phyloP scores from a whole-genome alignment of 2,888 invertebrate species.

The Drosophila austrosaltans region DNA sequence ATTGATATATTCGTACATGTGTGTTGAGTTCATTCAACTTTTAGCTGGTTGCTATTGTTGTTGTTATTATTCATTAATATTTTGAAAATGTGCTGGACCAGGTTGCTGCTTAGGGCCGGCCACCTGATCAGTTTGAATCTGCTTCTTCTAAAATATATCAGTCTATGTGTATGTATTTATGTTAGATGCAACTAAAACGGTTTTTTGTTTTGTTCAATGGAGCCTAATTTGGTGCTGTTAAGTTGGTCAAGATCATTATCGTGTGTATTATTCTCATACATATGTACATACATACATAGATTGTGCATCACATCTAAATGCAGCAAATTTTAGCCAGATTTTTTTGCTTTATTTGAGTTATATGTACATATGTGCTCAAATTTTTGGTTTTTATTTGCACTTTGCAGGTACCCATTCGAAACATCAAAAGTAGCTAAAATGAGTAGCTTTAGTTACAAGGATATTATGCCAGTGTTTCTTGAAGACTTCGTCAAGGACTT shows the following conservation, averaged over 20 bases:
- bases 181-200: constrained; percentile 3
- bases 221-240: constrained; percentile 8
- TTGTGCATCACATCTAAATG: neutral
- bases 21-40: constrained; percentile 38
- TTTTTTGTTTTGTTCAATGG: constrained; percentile 13
- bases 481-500: constrained; percentile 49
- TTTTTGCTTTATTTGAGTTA: neutral
- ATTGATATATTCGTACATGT: neutral
- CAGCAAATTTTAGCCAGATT: neutral
- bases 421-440: neutral
- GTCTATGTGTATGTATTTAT: neutral
- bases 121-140: neutral
- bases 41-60: neutral
- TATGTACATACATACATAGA: neutral
- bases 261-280: neutral
- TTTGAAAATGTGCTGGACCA: constrained; percentile 1
- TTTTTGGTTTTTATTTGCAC: neutral
- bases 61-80: neutral
- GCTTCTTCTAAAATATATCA: neutral
- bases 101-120: neutral
- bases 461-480: constrained; percentile 53
- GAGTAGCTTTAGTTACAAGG: constrained; percentile 35
- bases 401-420: neutral
- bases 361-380: neutral
- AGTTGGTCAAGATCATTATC: constrained; percentile 36